A percentile compares a stretch with the other conserved stretches of the same genome.
These are phyloP conservation scores for Dermochelys coriacea DNA, from an alignment of 2,797 vertebrate species.

Conservation along the genomic window DNA sequence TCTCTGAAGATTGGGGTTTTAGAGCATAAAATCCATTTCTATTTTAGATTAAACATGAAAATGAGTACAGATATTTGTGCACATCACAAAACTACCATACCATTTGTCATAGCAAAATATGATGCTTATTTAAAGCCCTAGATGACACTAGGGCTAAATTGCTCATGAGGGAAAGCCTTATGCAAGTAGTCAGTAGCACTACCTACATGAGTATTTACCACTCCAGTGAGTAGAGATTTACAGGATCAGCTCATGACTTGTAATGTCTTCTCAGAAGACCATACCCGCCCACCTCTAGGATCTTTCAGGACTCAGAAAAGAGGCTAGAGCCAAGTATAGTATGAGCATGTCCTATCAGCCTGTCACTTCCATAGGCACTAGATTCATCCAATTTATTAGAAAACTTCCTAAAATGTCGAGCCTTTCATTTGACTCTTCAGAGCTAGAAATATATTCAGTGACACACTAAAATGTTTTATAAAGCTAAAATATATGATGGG, in stretches of 20 bases:
- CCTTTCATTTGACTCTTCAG: constrained; percentile 1
- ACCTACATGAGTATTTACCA: background rate
- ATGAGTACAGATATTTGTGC: background rate
- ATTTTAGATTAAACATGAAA: background rate
- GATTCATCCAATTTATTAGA: background rate
- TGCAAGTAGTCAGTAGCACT: background rate
- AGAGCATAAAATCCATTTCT: background rate
- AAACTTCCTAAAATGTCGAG: background rate
- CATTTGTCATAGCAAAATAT: background rate
- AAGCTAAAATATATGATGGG: background rate
- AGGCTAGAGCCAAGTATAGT: background rate
- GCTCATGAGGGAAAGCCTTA: background rate
- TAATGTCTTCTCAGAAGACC: constrained; percentile 5
- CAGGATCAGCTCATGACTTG: background rate
- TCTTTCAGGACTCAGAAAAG: background rate
- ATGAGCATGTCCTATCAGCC: background rate
- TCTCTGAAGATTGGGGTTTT: background rate
- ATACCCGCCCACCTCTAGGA: background rate
- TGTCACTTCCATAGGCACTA: background rate
- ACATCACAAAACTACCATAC: background rate
- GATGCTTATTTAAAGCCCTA: background rate
- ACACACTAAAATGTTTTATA: background rate
- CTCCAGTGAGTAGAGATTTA: background rate
- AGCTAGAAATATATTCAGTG: background rate
- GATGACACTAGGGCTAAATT: background rate